Percentiles rank a stretch among this genome's conserved stretches.
Conservation (phyloP, 2,113 vertebrate genomes). For the Crocuta crocuta region DNA sequence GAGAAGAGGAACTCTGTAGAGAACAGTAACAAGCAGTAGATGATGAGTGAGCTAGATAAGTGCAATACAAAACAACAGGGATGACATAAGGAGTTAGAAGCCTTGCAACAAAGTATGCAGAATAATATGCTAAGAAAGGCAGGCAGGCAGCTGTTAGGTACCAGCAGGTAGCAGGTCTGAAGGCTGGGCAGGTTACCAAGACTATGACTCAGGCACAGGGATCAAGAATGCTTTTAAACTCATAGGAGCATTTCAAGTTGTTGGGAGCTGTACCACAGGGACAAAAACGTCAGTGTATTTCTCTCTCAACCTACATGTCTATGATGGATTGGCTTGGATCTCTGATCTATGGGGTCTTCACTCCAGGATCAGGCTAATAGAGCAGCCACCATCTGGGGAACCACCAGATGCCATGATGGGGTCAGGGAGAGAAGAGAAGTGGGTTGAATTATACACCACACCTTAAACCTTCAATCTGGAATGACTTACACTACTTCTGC, state of each 20-base stretch:
- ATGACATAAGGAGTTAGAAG: neutral
- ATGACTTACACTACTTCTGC: neutral
- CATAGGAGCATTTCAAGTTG: constrained; percentile 10
- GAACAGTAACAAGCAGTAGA: neutral
- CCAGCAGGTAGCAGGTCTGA: constrained; percentile 12
- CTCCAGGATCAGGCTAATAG: neutral
- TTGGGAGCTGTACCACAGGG: constrained; percentile 13
- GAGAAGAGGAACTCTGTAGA: constrained; percentile 35
- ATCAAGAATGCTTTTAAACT: constrained; percentile 16
- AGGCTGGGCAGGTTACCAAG: constrained; percentile 40
- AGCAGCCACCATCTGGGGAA: neutral
- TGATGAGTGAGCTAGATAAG: neutral
- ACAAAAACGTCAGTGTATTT: constrained; percentile 1
- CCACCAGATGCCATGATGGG: neutral
- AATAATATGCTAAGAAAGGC: neutral
- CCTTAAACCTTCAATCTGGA: neutral
- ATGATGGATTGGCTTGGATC: neutral
- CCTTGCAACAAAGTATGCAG: neutral
- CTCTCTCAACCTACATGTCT: neutral
- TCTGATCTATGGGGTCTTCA: neutral
- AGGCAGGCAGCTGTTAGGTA: constrained; percentile 27
- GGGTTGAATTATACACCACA: neutral
- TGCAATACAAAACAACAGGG: neutral
- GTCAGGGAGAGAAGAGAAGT: neutral
- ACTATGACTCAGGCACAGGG: neutral